Base-by-base conservation (phyloP, 92 coral and sea anemone species). In the Zoanthus solanderi region DNA sequence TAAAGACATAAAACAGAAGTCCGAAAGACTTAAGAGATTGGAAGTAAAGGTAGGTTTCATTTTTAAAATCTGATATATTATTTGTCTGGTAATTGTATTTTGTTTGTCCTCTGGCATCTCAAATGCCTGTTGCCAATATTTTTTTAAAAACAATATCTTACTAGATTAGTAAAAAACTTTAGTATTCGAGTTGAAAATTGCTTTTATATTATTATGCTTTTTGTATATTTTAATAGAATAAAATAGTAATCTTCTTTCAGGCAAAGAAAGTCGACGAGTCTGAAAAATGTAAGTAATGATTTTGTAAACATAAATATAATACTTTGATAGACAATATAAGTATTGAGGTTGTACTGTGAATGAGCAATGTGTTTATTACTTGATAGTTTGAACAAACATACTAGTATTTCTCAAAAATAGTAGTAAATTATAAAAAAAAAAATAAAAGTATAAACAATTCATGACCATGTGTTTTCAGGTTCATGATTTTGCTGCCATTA, bases 41-140 rank as follows among this genome's bases (percentile, higher is more conserved):
- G 52, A 72, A 8, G 53, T 54, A 72, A 72, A 72, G 53, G 77
- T 42, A 72, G 52, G 77, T 72, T 72, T 72, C 76, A 67, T 67
- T 67, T 67, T 67, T 67, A 67, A 67, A 18, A 67, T 23, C 13
- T 67, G 72, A 6, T 67, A 67, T 67, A 67, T 67, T 67, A 23
- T 67, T 67, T 67, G 72, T 67, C 72, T 67, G 72, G 72, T 23
- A 67, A 28, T 67, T 67, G 72, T 67, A 18, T 67, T 67, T 67
- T 67, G 72, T 67, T 67, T 67, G 72, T 67, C 37, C 72, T 67
- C 42, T 67, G 72, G 72, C 72, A 67, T 67, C 72, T 67, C 8
- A 18, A 23, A 67, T 67, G 72, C 72, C 72, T 67, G 72, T 28
- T 67, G 72, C 44, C 42, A 67, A 67, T 67, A 67, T 67, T 67